phyloP scores from a whole-genome alignment of 2,888 invertebrate species.

The Sphaerophoria rueppellii region DNA sequence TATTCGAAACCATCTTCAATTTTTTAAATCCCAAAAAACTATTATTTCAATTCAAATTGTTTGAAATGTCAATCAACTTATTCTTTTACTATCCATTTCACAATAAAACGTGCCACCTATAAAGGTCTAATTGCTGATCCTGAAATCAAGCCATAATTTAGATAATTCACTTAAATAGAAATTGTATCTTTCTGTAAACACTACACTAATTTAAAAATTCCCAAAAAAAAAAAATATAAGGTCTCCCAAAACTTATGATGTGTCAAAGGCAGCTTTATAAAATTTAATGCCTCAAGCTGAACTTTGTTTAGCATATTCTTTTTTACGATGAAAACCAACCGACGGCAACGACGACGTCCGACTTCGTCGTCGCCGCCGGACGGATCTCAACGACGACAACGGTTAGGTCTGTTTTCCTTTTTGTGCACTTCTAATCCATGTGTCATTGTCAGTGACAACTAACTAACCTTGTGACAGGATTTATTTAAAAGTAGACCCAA shows the following conservation, averaged over 20 bases:
- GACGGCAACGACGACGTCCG: too few species aligned
- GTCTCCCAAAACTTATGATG: not conserved
- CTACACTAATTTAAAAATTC: slow-evolving; percentile 17
- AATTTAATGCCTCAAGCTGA: not conserved
- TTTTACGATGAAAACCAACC: not conserved
- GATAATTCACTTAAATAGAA: slow-evolving; percentile 32
- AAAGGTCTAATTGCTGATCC: too few species aligned
- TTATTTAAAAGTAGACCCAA: slow-evolving; percentile 27
- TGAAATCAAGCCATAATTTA: not conserved
- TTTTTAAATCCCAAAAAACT: too few species aligned
- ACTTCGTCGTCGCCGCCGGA: too few species aligned
- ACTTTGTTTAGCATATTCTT: slow-evolving; percentile 15
- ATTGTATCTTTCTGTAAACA: slow-evolving; percentile 5
- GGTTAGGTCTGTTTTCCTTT: not conserved
- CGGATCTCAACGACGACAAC: too few species aligned
- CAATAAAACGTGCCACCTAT: too few species aligned
- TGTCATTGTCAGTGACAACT: slow-evolving; percentile 45
- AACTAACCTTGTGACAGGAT: slow-evolving; percentile 52
- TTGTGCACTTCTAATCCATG: slow-evolving; percentile 13
- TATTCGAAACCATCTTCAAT: too few species aligned
- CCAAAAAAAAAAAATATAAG: not conserved
- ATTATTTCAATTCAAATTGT: too few species aligned
- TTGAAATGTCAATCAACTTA: too few species aligned
- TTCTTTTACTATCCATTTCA: too few species aligned
- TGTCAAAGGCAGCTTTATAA: slow-evolving; percentile 23